Conservation (phyloP, 1,140 invertebrate species). For the Pteromalus puparum region DNA sequence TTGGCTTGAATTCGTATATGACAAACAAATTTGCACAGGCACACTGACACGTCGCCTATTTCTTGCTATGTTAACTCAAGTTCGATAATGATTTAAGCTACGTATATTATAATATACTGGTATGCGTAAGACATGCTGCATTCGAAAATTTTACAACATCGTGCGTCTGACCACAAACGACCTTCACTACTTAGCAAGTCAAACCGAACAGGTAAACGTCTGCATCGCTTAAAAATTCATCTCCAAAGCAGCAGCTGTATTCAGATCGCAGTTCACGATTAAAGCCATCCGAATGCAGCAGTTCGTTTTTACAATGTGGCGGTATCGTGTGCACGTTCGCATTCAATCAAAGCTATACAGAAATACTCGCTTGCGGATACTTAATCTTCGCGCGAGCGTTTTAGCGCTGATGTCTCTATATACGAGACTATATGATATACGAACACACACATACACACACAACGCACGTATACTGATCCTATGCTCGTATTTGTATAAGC, state of each 20-base stretch:
- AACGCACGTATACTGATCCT: background rate
- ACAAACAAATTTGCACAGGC: background rate
- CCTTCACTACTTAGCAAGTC: background rate
- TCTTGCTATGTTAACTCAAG: background rate
- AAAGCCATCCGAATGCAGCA: background rate
- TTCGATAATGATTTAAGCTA: background rate
- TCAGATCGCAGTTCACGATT: background rate
- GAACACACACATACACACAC: background rate
- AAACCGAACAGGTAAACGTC: background rate
- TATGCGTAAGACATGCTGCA: background rate
- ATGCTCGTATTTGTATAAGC: background rate
- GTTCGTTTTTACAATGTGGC: background rate
- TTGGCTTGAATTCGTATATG: no score
- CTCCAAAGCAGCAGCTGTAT: background rate
- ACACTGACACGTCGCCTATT: background rate
- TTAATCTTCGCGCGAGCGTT: conserved; percentile 35
- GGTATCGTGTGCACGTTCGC: background rate
- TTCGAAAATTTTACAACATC: background rate
- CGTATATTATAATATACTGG: background rate
- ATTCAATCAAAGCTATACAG: background rate
- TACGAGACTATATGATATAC: background rate
- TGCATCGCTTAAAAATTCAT: no score
- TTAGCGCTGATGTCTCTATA: background rate
- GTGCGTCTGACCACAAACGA: background rate
- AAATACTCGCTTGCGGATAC: background rate